phyloP scores from a whole-genome alignment of 2,113 vertebrate species.

The Chaetodon auriga region DNA sequence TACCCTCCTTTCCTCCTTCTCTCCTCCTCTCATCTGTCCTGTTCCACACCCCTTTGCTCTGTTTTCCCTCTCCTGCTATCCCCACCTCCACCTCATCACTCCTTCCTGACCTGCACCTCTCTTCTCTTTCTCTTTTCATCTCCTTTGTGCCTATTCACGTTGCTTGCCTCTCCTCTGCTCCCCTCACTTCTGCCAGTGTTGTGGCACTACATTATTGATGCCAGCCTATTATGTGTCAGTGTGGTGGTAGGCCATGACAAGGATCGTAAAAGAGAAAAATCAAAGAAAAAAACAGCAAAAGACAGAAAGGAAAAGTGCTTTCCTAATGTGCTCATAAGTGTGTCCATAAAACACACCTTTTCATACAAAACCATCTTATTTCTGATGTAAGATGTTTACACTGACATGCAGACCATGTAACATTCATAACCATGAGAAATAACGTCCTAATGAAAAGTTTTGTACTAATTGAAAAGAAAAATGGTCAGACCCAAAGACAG shows the following conservation, averaged over 20 bases:
- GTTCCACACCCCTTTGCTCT: not conserved
- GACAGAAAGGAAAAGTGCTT: not conserved
- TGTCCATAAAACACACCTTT: not conserved
- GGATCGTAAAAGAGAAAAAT: slow-evolving; percentile 14
- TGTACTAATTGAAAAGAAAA: not conserved
- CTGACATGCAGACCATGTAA: too few relatives aligned
- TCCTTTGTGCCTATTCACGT: slow-evolving; percentile 41
- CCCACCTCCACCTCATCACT: slow-evolving; percentile 27
- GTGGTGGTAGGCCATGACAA: slow-evolving; percentile 23
- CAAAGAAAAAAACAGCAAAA: not conserved
- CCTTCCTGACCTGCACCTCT: slow-evolving; percentile 11
- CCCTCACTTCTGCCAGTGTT: slow-evolving; percentile 36
- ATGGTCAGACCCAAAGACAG: not conserved
- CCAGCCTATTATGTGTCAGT: slow-evolving; percentile 47
- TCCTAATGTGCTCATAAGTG: not conserved
- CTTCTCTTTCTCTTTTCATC: slow-evolving; percentile 33
- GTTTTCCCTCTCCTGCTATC: not conserved
- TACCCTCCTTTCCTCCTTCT: slow-evolving; percentile 2
- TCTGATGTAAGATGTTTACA: not conserved
- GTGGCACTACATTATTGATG: slow-evolving; percentile 58
- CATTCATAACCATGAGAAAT: not conserved
- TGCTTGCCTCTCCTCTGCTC: slow-evolving; percentile 3
- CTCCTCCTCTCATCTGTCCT: slow-evolving; percentile 7
- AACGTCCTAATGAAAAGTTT: not conserved
- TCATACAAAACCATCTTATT: not conserved